phyloP scores from a whole-genome alignment of 2,888 invertebrate species.

The Cheilosia grossa region DNA sequence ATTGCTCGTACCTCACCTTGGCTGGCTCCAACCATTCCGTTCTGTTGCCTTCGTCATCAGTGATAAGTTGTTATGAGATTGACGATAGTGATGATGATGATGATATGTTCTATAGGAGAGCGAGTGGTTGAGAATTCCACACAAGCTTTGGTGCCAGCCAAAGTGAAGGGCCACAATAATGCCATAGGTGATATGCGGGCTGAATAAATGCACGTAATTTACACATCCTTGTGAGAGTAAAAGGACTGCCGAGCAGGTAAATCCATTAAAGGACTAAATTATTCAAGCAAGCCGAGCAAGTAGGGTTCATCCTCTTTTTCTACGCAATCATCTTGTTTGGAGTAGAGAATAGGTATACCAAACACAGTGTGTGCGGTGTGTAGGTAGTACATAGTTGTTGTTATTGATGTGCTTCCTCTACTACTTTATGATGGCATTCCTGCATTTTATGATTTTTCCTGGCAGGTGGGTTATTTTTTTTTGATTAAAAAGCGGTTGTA shows the following conservation, averaged over 20 bases:
- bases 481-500: conserved; percentile 10
- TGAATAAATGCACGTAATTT: conserved; percentile 67
- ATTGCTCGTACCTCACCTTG: conserved; percentile 10
- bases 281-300: conserved; percentile 41
- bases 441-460: conserved; percentile 40
- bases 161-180: conserved; percentile 32
- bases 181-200: conserved; percentile 49
- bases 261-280: conserved; percentile 66
- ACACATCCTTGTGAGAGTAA: conserved; percentile 48
- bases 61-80: conserved; percentile 51
- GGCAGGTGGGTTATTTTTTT: not conserved
- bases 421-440: conserved; percentile 16
- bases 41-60: conserved; percentile 10
- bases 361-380: not conserved
- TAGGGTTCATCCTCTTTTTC: conserved; percentile 47
- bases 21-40: not conserved
- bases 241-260: conserved; percentile 59
- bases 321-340: conserved; percentile 38
- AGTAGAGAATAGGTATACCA: not conserved
- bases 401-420: conserved; percentile 13
- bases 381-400: conserved; percentile 14
- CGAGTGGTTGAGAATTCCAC: conserved; percentile 6
- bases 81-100: conserved; percentile 33
- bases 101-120: conserved; percentile 1
- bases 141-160: not conserved